A percentile compares a stretch with the other conserved stretches of the same genome.
Conservation (phyloP, 1,140 invertebrate species). For the Neodiprion pinetum region DNA sequence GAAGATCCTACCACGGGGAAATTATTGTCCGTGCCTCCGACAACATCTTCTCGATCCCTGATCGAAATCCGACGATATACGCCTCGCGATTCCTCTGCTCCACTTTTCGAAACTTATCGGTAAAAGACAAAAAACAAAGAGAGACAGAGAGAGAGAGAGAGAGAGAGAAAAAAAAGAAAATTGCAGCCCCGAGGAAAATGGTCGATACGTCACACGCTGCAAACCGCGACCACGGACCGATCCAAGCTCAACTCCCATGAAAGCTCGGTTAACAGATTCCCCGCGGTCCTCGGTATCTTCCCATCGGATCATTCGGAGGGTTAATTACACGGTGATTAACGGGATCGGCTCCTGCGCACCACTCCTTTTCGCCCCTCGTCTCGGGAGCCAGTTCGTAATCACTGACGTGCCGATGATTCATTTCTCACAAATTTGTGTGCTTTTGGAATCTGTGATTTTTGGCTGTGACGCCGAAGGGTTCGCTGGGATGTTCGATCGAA, state of each 20-base stretch:
- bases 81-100: too few species aligned
- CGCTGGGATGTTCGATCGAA: too few species aligned
- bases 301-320: constrained; percentile 60
- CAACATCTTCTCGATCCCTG: too few species aligned
- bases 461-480: too few species aligned
- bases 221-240: not conserved
- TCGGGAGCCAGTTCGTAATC: constrained; percentile 7
- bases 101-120: too few species aligned
- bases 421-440: constrained; percentile 1
- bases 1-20: constrained; percentile 32
- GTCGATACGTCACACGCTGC: not conserved
- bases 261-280: constrained; percentile 48
- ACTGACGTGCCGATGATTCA: constrained; percentile 5
- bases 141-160: too few species aligned
- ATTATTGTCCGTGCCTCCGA: constrained; percentile 35
- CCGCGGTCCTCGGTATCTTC: constrained; percentile 46
- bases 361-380: constrained; percentile 15
- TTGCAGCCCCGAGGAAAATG: too few species aligned
- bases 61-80: too few species aligned
- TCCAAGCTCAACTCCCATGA: too few species aligned
- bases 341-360: constrained; percentile 61
- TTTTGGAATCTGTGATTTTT: too few species aligned
- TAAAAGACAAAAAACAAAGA: too few species aligned
- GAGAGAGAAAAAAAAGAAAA: too few species aligned
- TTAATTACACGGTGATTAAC: constrained; percentile 63